Conservation (phyloP, 2,113 vertebrate genomes). For the Sprattus sprattus region DNA sequence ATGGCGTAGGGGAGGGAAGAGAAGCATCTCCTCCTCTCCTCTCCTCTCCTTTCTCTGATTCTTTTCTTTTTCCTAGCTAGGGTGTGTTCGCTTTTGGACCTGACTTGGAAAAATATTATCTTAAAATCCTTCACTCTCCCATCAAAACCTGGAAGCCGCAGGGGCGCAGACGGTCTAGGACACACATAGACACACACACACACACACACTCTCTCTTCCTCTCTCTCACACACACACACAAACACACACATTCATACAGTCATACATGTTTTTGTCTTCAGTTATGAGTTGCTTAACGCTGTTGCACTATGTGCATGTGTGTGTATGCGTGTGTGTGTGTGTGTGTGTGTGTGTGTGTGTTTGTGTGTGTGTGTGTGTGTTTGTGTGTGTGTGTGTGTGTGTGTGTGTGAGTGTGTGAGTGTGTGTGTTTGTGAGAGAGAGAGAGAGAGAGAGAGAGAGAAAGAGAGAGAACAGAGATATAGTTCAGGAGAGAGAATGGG, state of each 20-base stretch:
- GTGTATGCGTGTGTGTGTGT: constrained; percentile 31
- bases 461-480: not conserved
- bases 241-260: too few species aligned
- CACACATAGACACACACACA: too few species aligned
- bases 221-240: too few species aligned
- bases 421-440: too few species aligned
- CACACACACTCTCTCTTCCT: too few species aligned
- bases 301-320: not conserved
- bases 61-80: not conserved
- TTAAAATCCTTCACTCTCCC: not conserved
- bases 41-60: not conserved
- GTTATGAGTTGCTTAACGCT: too few species aligned
- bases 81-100: constrained; percentile 3
- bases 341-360: not conserved
- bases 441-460: not conserved
- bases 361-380: constrained; percentile 12
- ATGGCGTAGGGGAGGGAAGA: not conserved
- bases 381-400: constrained; percentile 27
- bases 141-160: not conserved
- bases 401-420: too few species aligned
- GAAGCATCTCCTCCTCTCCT: not conserved
- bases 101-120: not conserved
- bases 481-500: not conserved
- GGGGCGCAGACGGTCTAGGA: not conserved
- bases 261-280: not conserved